Percentiles rank a stretch among this genome's conserved stretches.
Evolutionary conservation across 2,888 invertebrate genomes (phyloP).

Genomic region (Agonopterix alstromeriana): DNA sequence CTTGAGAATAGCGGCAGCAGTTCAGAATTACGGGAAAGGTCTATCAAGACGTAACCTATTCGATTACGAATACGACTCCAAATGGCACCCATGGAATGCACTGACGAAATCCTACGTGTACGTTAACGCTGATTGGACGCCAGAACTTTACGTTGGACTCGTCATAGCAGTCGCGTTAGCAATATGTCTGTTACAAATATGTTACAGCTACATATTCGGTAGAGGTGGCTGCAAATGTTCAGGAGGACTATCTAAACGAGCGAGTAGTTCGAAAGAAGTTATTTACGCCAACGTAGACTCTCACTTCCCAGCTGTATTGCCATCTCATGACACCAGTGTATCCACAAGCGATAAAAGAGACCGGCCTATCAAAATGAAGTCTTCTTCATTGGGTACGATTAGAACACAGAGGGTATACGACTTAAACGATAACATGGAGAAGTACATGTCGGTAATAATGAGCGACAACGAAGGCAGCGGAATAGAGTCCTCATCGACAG

Average conservation of each 20-base stretch:
- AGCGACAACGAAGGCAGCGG: constrained; percentile 35
- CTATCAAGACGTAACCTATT: constrained; percentile 50
- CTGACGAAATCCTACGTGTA: constrained; percentile 36
- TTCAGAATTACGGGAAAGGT: constrained; percentile 58
- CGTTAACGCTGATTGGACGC: constrained; percentile 46
- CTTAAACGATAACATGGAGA: constrained; percentile 55
- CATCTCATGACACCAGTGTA: constrained; percentile 26
- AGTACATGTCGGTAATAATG: constrained; percentile 48
- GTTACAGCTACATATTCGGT: constrained; percentile 42
- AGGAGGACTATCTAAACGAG: background rate
- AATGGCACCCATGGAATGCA: constrained; percentile 48
- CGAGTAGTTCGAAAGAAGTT: constrained; percentile 15
- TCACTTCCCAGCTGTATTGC: constrained; percentile 36
- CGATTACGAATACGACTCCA: constrained; percentile 32
- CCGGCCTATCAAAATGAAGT: constrained; percentile 13
- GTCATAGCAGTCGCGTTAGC: constrained; percentile 36
- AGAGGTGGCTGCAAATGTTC: constrained; percentile 37
- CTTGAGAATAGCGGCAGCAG: constrained; percentile 58
- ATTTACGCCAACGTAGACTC: constrained; percentile 37
- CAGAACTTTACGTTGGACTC: constrained; percentile 37
- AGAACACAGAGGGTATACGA: constrained; percentile 53
- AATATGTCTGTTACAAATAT: constrained; percentile 48
- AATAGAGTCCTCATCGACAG: constrained; percentile 10
- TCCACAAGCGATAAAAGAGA: constrained; percentile 17
- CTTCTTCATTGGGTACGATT: constrained; percentile 33